Base-by-base conservation (phyloP, 2,888 invertebrate species). In the Callyntrura guangdongensis region DNA sequence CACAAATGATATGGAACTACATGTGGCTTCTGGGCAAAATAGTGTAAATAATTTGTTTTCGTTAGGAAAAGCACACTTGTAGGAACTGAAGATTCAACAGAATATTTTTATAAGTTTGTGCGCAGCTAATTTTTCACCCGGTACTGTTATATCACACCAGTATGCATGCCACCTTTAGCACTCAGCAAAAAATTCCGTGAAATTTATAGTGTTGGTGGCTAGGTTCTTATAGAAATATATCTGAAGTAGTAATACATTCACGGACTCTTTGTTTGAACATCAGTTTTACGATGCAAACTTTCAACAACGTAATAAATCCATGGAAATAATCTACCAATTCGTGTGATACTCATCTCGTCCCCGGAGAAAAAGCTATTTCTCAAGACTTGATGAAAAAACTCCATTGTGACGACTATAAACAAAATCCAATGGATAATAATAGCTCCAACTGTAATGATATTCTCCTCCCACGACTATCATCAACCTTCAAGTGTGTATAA, bases 241-340 rank as follows among this genome's bases (percentile, higher is more conserved):
- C n/a, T n/a, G n/a, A n/a, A n/a, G n/a, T n/a, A n/a, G n/a, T n/a
- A n/a, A n/a, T n/a, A n/a, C n/a, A n/a, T n/a, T n/a, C n/a, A n/a
- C n/a, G 27, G 8, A 27, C n/a, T 67, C 8, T 67, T 22, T 36
- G 36, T n/a, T 8, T 59, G 12, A 59, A n/a, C 2, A 11, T n/a
- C 27, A 67, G 14, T 72, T 67, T 74, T 74, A 74, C 12, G 74
- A 17, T 9, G 22, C 20, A 49, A 74, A 47, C 20, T 74, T 74
- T 22, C 22, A 0, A n/a, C 12, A n/a, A 36, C 36, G 47, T 22
- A 49, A 47, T 49, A 74, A 74, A 22, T 22, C 49, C 12, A 49
- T n/a, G 47, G 49, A 47, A 74, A 74, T 72, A 72, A 72, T 72
- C 72, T 20, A 47, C 72, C 20, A 74, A 22, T 74, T 49, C n/a